These are phyloP conservation scores for Cyanoramphus novaezelandiae DNA, from an alignment of 2,113 vertebrate genomes.

Conservation along the genomic window DNA sequence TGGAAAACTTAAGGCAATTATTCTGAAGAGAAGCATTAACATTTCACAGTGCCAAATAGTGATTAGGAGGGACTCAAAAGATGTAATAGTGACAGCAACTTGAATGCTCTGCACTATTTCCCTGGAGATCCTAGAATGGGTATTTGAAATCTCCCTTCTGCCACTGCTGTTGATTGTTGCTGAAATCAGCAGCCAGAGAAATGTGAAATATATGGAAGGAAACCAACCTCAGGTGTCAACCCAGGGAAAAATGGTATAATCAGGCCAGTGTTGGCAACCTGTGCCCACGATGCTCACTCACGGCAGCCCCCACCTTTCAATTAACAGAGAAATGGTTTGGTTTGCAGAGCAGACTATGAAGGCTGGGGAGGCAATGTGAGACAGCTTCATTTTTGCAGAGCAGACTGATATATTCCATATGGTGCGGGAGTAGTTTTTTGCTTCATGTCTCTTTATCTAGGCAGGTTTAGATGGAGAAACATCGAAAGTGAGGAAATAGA, in stretches of 20 bases:
- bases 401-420: background rate
- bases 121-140: background rate
- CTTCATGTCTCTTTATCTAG: background rate
- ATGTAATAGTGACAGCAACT: background rate
- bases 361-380: background rate
- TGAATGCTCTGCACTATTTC: background rate
- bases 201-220: background rate
- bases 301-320: fast-evolving
- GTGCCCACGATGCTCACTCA: fast-evolving
- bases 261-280: background rate
- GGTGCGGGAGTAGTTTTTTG: background rate
- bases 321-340: background rate
- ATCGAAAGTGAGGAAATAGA: background rate
- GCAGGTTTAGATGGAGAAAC: background rate
- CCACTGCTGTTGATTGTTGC: background rate
- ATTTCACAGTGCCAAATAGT: background rate
- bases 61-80: background rate
- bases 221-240: background rate
- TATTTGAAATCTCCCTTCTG: background rate
- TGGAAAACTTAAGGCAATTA: background rate
- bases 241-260: background rate
- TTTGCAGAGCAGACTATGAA: background rate
- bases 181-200: background rate
- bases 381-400: background rate
- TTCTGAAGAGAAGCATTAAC: background rate